Evolutionary conservation across 2,888 invertebrate genomes (phyloP), one percentile per base, ranked within the genome.

Genomic region (Rhabditophanes sp.): DNA sequence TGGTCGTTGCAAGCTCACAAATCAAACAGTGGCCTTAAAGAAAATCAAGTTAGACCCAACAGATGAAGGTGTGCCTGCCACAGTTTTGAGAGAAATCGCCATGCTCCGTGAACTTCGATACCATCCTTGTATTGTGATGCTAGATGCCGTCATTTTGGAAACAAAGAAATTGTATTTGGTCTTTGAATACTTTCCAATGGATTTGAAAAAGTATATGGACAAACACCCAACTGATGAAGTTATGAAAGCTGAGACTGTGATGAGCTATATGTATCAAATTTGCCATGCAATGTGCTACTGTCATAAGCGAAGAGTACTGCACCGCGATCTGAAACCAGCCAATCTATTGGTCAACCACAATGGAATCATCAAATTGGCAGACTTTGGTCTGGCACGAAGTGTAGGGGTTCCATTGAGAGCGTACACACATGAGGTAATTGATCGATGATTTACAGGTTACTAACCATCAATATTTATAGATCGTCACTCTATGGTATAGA

Each of bases 401-500:
- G 84, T 88, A 68, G 87, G 87, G 12, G 80, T 90, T 35, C 90
- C 90, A 0, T 80, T 88, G 4, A 73, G 88, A 42, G 79, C 82
- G 34, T 90, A 85, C 68, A 93, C 88, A 1, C 88, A 90, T 68
- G 75, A 75, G 67, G 73, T 73, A 3, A 3, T 14, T 14, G 17
- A 3, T 33, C 27, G 19, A 9, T 5, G 6, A n/a, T 31, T 9
- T 26, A 12, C 19, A 19, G 8, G 12, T 11, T 7, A 11, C 9
- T 9, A 26, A 26, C 9, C 9, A 9, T 30, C 8, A 17, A 14
- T 11, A 2, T 20, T 24, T 34, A 25, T 23, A 83, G 74, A 84
- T 88, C 26, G 85, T 90, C 12, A 90, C 90, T 1, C 71, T 90
- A 25, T 90, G 88, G 88, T 90, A 90, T 68, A 74, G 90, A 61